Conservation (phyloP, 2,888 invertebrate species). For the Monochamus alternatus region DNA sequence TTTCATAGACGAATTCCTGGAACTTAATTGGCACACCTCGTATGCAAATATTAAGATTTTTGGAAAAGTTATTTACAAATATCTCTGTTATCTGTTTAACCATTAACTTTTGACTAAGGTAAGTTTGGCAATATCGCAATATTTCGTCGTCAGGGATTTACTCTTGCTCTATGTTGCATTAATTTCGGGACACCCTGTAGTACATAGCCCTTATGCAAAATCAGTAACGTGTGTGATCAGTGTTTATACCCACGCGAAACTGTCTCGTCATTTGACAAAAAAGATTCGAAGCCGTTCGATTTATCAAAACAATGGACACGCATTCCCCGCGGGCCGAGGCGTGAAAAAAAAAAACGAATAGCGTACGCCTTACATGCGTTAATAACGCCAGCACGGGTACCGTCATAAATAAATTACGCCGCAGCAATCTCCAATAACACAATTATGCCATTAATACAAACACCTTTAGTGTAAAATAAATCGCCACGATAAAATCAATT, state of each 20-base stretch:
- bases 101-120: too few relatives aligned
- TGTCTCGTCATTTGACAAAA: not conserved
- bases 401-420: constrained; percentile 19
- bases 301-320: not conserved
- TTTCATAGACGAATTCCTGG: too few relatives aligned
- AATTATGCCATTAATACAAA: constrained; percentile 52
- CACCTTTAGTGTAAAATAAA: constrained; percentile 51
- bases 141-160: too few relatives aligned
- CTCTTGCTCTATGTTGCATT: too few relatives aligned
- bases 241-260: not conserved
- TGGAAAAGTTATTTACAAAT: too few relatives aligned
- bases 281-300: not conserved
- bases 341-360: not conserved
- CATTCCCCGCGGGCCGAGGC: not conserved
- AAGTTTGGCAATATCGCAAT: too few relatives aligned
- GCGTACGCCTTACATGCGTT: not conserved
- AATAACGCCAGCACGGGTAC: not conserved
- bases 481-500: constrained; percentile 56
- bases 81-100: too few relatives aligned
- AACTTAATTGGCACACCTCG: too few relatives aligned
- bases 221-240: too few relatives aligned
- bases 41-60: too few relatives aligned
- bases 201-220: too few relatives aligned
- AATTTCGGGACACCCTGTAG: too few relatives aligned
- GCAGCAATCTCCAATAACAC: constrained; percentile 49